Conservation (phyloP, 2,113 vertebrate species). For the Rhea pennata region DNA sequence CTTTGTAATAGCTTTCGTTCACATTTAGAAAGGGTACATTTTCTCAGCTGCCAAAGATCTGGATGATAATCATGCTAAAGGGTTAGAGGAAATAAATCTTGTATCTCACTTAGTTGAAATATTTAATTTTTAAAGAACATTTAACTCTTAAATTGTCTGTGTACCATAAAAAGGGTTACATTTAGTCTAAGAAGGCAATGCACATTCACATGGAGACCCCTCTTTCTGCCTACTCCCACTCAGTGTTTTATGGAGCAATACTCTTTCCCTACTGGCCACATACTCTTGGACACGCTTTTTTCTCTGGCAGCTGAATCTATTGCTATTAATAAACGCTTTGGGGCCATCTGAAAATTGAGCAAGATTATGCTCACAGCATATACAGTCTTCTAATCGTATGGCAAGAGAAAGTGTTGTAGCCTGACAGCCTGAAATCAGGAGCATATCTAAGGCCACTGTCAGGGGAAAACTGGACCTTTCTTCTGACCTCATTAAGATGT, state of each 20-base stretch:
- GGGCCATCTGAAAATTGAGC: neutral
- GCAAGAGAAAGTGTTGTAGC: neutral
- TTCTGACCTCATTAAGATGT: neutral
- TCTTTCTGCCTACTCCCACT: neutral
- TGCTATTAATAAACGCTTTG: neutral
- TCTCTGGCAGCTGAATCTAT: neutral
- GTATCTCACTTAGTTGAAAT: neutral
- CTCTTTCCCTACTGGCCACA: neutral
- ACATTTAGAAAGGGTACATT: slow-evolving; percentile 12
- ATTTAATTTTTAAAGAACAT: neutral
- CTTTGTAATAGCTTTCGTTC: slow-evolving; percentile 34
- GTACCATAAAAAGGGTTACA: neutral
- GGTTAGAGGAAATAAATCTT: neutral
- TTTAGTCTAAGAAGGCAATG: neutral
- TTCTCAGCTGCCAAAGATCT: slow-evolving; percentile 3
- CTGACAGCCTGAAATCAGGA: neutral
- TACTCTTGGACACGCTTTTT: neutral
- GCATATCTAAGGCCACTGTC: neutral
- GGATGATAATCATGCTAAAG: neutral
- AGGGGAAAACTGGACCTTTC: neutral
- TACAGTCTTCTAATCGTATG: neutral
- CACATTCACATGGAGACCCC: neutral
- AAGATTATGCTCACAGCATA: neutral
- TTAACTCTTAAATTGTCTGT: neutral
- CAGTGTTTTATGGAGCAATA: neutral